These are phyloP conservation scores for Tryphoninae sp. DNA, from an alignment of 2,888 invertebrate species.

Conservation along the genomic window DNA sequence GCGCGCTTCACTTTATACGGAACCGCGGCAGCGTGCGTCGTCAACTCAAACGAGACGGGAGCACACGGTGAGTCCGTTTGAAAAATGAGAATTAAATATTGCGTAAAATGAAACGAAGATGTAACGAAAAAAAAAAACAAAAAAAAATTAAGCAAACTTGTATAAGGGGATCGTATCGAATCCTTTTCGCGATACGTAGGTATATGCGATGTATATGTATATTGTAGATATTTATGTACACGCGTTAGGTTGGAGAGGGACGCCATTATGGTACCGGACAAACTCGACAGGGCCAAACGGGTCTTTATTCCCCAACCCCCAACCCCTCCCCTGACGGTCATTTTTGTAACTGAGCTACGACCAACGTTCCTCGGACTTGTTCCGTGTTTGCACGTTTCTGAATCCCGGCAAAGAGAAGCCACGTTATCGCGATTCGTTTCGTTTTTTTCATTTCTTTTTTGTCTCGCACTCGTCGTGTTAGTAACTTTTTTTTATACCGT, in stretches of 20 bases:
- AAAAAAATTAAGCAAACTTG: constrained; percentile 20
- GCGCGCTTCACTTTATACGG: constrained; percentile 78
- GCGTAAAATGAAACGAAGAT: constrained; percentile 18
- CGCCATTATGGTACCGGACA: constrained; percentile 62
- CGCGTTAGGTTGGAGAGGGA: constrained; percentile 37
- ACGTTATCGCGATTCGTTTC: constrained; percentile 41
- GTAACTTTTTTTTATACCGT: constrained; percentile 28
- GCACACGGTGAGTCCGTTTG: constrained; percentile 75
- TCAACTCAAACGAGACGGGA: constrained; percentile 74
- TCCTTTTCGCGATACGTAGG: constrained; percentile 14
- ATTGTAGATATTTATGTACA: constrained; percentile 4
- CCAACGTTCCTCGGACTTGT: constrained; percentile 49
- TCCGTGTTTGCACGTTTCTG: constrained; percentile 62
- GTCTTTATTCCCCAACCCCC: constrained; percentile 39
- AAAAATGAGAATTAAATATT: constrained; percentile 10
- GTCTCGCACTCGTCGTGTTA: background rate
- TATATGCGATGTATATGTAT: constrained; percentile 3
- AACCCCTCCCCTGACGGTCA: constrained; percentile 22
- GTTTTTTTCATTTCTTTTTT: constrained; percentile 16
- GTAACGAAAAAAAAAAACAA: constrained; percentile 53
- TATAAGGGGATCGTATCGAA: constrained; percentile 25
- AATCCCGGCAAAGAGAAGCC: constrained; percentile 47
- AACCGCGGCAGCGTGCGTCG: constrained; percentile 77
- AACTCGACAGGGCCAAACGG: constrained; percentile 60
- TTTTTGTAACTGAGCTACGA: constrained; percentile 53